These are phyloP conservation scores for Paramuricea clavata DNA, from an alignment of 92 coral and sea anemone species.

Conservation along the genomic window DNA sequence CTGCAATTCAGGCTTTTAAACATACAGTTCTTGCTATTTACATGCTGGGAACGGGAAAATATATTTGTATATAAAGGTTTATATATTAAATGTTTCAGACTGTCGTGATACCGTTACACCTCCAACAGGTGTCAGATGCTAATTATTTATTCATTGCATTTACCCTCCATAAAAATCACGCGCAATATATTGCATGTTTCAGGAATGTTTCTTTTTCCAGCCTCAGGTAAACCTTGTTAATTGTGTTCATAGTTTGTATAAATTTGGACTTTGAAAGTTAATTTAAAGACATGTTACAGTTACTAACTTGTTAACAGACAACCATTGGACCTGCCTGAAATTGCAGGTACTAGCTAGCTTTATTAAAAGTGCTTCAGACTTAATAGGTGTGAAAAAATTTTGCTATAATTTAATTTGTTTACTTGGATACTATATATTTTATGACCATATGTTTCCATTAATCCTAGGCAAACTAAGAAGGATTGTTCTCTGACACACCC, in stretches of 20 bases:
- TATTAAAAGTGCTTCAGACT: neutral
- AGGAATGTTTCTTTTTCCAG: neutral
- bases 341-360: neutral
- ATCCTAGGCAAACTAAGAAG: too few relatives aligned
- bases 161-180: neutral
- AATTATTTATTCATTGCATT: constrained; percentile 8
- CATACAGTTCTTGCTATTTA: neutral
- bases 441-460: too few relatives aligned
- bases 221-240: neutral
- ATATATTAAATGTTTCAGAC: constrained; percentile 6
- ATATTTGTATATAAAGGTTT: neutral
- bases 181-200: neutral
- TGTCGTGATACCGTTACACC: neutral
- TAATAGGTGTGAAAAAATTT: neutral
- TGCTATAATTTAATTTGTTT: neutral
- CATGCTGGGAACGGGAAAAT: neutral
- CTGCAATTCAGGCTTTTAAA: neutral
- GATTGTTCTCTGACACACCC: too few relatives aligned
- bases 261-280: too few relatives aligned
- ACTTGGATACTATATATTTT: too few relatives aligned
- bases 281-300: too few relatives aligned
- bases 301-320: neutral
- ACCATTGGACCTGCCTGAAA: neutral
- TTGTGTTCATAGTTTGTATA: neutral
- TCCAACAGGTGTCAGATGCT: constrained; percentile 39